Percentiles rank a stretch among this genome's conserved stretches.
phyloP scores from a whole-genome alignment of 2,113 vertebrate species.

The Pithys albifrons region DNA sequence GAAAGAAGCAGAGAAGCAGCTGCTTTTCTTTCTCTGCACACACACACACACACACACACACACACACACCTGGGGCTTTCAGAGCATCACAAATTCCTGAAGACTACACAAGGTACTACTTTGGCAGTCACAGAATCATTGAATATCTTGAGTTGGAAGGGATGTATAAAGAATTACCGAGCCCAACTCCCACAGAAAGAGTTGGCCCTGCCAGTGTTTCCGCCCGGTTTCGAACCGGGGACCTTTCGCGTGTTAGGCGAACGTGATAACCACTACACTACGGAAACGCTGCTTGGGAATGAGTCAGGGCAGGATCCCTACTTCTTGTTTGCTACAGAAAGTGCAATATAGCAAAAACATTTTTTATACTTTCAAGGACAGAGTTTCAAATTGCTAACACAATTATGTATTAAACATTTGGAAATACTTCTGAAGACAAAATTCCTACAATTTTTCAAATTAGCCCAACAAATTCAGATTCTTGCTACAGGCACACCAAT shows the following conservation, averaged over 20 bases:
- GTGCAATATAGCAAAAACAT: rapidly evolving
- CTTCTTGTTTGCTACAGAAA: background rate
- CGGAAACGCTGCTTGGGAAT: rapidly evolving
- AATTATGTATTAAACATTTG: background rate
- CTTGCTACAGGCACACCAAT: background rate
- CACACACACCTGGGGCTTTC: background rate
- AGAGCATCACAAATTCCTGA: background rate
- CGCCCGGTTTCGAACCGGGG: background rate
- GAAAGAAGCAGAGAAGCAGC: background rate
- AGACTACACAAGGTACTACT: background rate
- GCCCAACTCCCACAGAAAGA: background rate
- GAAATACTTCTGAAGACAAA: background rate
- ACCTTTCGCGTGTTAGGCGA: background rate
- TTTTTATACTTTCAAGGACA: background rate
- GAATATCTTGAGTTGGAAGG: rapidly evolving
- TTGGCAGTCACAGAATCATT: background rate
- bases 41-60: rapidly evolving
- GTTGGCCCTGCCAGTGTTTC: background rate
- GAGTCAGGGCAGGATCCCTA: rapidly evolving
- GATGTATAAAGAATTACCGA: rapidly evolving
- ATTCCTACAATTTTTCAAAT: background rate
- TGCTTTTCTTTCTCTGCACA: background rate
- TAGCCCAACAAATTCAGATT: background rate
- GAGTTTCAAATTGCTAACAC: background rate
- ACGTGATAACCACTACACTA: conserved; percentile 28